These are phyloP conservation scores for Steinernema feltiae DNA, from an alignment of 1,140 invertebrate genomes.

Conservation along the genomic window DNA sequence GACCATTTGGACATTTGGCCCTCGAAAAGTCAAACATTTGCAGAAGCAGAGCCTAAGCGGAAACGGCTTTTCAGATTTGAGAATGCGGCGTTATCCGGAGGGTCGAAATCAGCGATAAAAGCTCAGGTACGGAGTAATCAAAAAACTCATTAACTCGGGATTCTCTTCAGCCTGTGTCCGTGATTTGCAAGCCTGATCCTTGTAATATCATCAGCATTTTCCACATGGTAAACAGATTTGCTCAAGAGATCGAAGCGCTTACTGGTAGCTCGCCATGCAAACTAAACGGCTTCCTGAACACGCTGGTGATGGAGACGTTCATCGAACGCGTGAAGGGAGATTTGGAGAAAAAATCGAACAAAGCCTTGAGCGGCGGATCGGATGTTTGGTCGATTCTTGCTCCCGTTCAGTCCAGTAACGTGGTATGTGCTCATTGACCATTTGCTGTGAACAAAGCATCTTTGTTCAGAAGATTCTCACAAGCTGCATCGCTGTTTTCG, in stretches of 20 bases:
- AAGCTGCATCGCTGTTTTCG: constrained; percentile 41
- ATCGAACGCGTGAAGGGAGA: constrained; percentile 42
- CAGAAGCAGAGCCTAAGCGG: constrained; percentile 4
- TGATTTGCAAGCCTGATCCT: constrained; percentile 46
- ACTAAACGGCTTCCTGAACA: constrained; percentile 41
- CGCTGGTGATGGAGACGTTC: constrained; percentile 51
- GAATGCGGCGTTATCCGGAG: constrained; percentile 41
- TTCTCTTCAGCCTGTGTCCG: constrained; percentile 35
- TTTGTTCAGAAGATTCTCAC: constrained; percentile 44
- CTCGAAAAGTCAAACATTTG: constrained; percentile 17
- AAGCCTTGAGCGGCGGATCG: constrained; percentile 21
- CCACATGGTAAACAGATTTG: constrained; percentile 42
- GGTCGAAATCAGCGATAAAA: constrained; percentile 11
- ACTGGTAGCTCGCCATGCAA: constrained; percentile 29
- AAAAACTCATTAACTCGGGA: background rate
- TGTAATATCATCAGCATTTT: constrained; percentile 52
- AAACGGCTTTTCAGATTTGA: constrained; percentile 48
- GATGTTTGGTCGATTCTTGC: constrained; percentile 43
- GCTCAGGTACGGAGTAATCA: background rate
- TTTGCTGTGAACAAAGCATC: no score
- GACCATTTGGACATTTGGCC: constrained; percentile 52
- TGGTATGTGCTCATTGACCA: constrained; percentile 21
- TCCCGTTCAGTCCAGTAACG: constrained; percentile 30
- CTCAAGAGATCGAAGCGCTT: constrained; percentile 42
- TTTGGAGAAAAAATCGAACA: constrained; percentile 43